Evolutionary conservation across 2,113 vertebrate species (phyloP).

Genomic region (Plotosus lineatus): DNA sequence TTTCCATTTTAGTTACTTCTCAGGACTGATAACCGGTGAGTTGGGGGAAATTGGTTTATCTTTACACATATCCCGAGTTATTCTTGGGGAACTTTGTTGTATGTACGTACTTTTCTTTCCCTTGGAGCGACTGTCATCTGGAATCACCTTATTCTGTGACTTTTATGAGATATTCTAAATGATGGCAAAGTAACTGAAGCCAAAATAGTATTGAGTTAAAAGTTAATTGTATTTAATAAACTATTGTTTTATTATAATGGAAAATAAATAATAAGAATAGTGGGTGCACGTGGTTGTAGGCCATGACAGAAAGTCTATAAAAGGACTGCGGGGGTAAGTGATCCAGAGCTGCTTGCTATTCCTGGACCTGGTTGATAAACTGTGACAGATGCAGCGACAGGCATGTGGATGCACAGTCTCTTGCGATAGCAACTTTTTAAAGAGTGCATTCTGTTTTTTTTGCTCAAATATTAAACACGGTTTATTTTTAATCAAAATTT

Average conservation of each 20-base stretch:
- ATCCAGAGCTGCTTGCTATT: slow-evolving; percentile 81
- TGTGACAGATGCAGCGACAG: slow-evolving; percentile 86
- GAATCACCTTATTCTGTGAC: neutral
- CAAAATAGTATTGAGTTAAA: neutral
- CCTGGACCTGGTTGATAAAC: slow-evolving; percentile 83
- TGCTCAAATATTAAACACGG: neutral
- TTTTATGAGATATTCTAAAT: too few relatives aligned
- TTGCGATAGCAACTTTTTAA: slow-evolving; percentile 52
- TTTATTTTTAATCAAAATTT: neutral
- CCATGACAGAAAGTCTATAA: slow-evolving; percentile 82
- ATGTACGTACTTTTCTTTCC: too few relatives aligned
- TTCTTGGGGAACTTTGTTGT: too few relatives aligned
- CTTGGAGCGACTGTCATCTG: neutral
- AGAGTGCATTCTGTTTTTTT: slow-evolving; percentile 6
- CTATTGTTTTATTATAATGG: neutral
- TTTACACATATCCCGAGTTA: neutral
- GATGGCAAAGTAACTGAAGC: too few relatives aligned
- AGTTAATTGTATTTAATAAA: neutral
- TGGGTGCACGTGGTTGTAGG: slow-evolving; percentile 55
- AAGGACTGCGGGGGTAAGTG: slow-evolving; percentile 77
- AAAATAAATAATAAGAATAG: neutral
- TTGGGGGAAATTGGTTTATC: neutral
- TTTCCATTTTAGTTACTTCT: neutral
- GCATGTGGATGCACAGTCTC: slow-evolving; percentile 76
- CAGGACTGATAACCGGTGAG: neutral